Percentiles rank a stretch among this genome's conserved stretches.
These are phyloP conservation scores for Xenotilapia longispinis DNA, from an alignment of 2,113 vertebrate species.

Conservation along the genomic window DNA sequence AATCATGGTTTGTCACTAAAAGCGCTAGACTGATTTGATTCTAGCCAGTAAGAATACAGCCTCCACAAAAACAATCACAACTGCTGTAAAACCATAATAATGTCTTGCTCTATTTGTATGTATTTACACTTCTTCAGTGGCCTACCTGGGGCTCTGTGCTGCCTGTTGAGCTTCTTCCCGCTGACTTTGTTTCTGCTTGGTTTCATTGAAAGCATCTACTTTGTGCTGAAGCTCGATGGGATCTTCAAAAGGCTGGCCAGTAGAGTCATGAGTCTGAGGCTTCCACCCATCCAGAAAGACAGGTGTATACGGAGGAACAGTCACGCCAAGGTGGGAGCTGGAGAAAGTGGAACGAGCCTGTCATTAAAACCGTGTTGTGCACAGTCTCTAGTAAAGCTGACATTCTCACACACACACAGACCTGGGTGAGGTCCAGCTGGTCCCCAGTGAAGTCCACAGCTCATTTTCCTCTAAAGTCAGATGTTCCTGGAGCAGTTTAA, in stretches of 20 bases:
- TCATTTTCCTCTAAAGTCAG: conserved; percentile 65
- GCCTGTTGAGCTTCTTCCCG: neutral
- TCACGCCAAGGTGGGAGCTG: conserved; percentile 64
- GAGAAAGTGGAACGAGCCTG: neutral
- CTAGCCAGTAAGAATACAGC: neutral
- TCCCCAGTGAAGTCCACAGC: conserved; percentile 79
- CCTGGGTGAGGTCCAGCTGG: conserved; percentile 75
- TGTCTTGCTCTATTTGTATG: neutral
- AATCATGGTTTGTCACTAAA: neutral
- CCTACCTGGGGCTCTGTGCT: neutral
- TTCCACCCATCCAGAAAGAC: conserved; percentile 80
- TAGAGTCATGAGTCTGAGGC: conserved; percentile 48
- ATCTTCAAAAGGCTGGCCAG: conserved; percentile 71
- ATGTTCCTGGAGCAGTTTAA: conserved; percentile 70
- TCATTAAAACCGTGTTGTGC: neutral
- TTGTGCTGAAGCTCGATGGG: conserved; percentile 77
- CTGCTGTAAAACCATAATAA: neutral
- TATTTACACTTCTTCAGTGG: conserved; percentile 30
- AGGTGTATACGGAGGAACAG: conserved; percentile 67
- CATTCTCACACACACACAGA: neutral
- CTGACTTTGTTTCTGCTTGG: neutral
- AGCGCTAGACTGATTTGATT: neutral
- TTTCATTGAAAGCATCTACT: conserved; percentile 65
- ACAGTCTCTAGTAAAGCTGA: neutral
- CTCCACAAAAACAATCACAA: neutral